Evolutionary conservation across 2,888 invertebrate species (phyloP), one percentile per base, ranked within the genome.

Genomic region (Elegia similella): DNA sequence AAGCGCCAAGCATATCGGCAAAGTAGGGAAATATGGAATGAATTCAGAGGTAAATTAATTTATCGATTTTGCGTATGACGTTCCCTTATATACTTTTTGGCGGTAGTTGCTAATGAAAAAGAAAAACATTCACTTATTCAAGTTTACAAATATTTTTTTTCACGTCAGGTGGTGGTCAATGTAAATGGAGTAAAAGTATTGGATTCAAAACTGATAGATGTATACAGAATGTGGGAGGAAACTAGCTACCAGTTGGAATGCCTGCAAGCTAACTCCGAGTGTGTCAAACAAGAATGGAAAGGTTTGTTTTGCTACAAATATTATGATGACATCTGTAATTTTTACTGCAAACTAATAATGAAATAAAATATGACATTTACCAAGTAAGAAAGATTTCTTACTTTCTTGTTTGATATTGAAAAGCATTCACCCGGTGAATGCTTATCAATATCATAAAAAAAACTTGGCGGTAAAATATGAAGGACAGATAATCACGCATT

Each of bases 201-300:
- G 1, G 87, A 94, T 58, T 93, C 93, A 3, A 88, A 92, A 12
- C 92, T 98, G 56, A 88, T 94, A 32, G 88, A 93, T 0, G 88
- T 98, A 43, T 95, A 96, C 82, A 94, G 95, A 72, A 93, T 95
- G 77, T 99, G 99, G 99, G 99, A 99, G 82, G 97, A 97, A 78
- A 99, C 98, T 0, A 98, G 98, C 84, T 98, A 96, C 78, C 95
- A 95, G 65, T 82, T 99, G 55, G 99, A 99, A 80, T 92, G 94
- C 62, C 92, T 95, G 12, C 99, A 99, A 86, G 95, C 96, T 0
- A 96, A 97, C 76, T 90, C 93, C 0, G 92, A 93, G 5, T 98
- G 97, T 76, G 96, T 96, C 1, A 86, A 93, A 44, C 94, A 96
- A 71, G 99, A 99, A 87, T 96, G 94, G 86, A 87, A 92, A 56